These are phyloP conservation scores for Epistrophe grossulariae DNA, from an alignment of 2,888 invertebrate species.

Conservation along the genomic window DNA sequence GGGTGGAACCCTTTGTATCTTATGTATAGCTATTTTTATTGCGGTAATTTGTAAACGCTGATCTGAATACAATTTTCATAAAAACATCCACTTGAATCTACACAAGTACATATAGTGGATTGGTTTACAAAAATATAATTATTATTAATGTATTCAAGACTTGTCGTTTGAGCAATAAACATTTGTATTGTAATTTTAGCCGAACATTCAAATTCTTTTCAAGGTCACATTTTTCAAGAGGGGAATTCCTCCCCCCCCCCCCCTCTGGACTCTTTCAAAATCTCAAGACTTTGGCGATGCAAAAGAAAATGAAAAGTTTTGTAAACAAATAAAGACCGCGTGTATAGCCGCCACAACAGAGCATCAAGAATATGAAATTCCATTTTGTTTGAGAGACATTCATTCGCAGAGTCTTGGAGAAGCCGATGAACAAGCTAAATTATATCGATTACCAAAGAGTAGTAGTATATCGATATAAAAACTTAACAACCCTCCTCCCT, in stretches of 20 bases:
- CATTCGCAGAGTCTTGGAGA: neutral
- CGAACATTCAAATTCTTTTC: constrained; percentile 56
- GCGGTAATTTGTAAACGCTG: constrained; percentile 12
- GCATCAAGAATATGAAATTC: constrained; percentile 44
- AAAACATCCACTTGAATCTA: constrained; percentile 38
- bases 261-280: neutral
- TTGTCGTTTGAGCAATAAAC: constrained; percentile 19
- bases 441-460: constrained; percentile 11
- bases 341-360: constrained; percentile 20
- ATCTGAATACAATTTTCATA: constrained; percentile 26
- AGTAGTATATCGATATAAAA: too few species aligned
- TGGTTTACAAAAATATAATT: neutral
- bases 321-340: constrained; percentile 36
- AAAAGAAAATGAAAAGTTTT: constrained; percentile 1
- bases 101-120: constrained; percentile 3
- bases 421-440: constrained; percentile 4
- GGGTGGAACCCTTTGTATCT: constrained; percentile 1
- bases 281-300: constrained; percentile 4
- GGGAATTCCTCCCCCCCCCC: neutral
- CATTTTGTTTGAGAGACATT: constrained; percentile 44
- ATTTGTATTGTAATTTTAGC: neutral
- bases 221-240: constrained; percentile 48
- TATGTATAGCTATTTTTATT: constrained; percentile 3
- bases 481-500: neutral
- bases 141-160: constrained; percentile 47